Base-by-base conservation (phyloP, 1,140 invertebrate genomes). In the Drosophila lacteicornis region DNA sequence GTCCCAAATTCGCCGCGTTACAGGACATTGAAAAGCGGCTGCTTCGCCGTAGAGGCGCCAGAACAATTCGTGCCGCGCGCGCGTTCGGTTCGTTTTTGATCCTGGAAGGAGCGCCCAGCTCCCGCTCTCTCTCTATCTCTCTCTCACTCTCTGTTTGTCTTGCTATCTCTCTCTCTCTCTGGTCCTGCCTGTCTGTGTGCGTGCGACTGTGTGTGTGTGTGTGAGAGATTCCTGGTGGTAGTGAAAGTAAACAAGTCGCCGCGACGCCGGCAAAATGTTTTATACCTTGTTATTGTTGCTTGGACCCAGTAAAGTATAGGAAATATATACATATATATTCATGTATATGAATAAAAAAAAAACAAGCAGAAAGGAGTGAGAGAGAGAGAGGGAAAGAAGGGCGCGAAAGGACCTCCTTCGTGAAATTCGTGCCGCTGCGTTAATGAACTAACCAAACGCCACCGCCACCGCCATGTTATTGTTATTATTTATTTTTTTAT, bases 61-160 rank as follows among this genome's bases (percentile, higher is more conserved):
- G 88, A 91, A 88, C 79, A 84, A 84, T 80, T 88, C 84, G 88
- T 82, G 80, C 88, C 70, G 88, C 75, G 80, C 74, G 88, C 88
- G 83, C 79, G 88, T 91, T 81, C 88, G 88, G 84, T 91, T 87
- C 83, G 75, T 79, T 79, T 57, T 30, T 51, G 45, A 58, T 68
- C 22, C 33, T 42, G 7, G 13, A 19, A 40, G n/a, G 22, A 30
- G 17, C 53, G 33, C 17, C 22, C 33, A n/a, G 55, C 38, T 57
- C 11, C 42, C 13, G 30, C 12, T 43, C 19, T 15, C 8, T 19
- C 19, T 45, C 19, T 43, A 7, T 22, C 25, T 46, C 9, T 36
- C 9, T 61, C 40, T 46, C 30, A 63, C 55, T 60, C 12, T 74
- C 38, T 30, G 19, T 36, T 43, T 47, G 33, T 36, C 11, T 61